Evolutionary conservation across 1,140 invertebrate species (phyloP).

Genomic region (Cyclina sinensis): DNA sequence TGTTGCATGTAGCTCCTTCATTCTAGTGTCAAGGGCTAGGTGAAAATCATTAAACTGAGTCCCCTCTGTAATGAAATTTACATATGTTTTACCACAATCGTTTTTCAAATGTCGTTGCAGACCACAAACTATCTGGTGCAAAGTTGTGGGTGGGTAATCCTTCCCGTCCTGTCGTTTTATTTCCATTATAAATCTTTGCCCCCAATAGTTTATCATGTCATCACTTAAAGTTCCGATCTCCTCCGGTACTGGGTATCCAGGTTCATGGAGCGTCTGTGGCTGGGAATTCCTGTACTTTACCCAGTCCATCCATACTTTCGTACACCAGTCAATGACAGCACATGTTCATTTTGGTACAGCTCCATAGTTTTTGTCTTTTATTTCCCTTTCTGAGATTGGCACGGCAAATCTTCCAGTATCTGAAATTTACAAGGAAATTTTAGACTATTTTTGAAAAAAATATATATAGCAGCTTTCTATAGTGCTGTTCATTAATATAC

Average conservation of each 20-base stretch:
- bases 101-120: conserved; percentile 5
- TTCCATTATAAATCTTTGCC: conserved; percentile 22
- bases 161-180: conserved; percentile 22
- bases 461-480: no score
- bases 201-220: conserved; percentile 17
- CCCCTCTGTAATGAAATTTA: not conserved
- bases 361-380: not conserved
- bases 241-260: conserved; percentile 1
- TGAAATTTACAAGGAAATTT: no score
- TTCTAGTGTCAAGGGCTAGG: not conserved
- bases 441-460: no score
- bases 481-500: no score
- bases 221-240: not conserved
- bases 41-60: conserved; percentile 28
- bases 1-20: conserved; percentile 1
- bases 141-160: conserved; percentile 20
- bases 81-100: not conserved
- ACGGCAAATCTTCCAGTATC: not conserved
- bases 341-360: not conserved
- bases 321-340: not conserved
- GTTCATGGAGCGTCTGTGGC: not conserved
- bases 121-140: conserved; percentile 16
- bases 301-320: not conserved
- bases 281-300: not conserved
- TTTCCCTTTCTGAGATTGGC: not conserved